Evolutionary conservation across 2,888 invertebrate species (phyloP).

Genomic region (Atrina japonica): DNA sequence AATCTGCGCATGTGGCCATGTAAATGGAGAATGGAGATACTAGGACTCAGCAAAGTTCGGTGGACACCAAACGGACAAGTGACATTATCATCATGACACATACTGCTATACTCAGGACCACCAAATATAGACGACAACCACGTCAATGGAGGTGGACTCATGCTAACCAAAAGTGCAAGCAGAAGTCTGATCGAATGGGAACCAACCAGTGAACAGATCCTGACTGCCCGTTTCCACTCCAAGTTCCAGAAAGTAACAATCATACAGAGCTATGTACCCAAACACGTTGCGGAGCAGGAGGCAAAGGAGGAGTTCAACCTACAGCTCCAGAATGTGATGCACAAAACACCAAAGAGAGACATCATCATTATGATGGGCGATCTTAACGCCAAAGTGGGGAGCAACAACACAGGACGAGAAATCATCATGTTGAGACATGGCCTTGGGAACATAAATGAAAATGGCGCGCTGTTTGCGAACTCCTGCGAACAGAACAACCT

Average conservation of each 20-base stretch:
- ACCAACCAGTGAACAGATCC: background rate
- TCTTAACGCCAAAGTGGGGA: conserved; percentile 18
- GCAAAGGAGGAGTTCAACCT: background rate
- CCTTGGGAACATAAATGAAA: conserved; percentile 9
- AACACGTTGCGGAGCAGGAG: background rate
- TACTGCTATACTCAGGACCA: no score
- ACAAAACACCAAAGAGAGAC: conserved; percentile 1
- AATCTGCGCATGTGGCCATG: no score
- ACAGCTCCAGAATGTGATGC: background rate
- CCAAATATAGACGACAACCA: no score
- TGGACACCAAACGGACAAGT: no score
- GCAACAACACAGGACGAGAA: conserved; percentile 1
- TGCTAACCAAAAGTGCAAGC: no score
- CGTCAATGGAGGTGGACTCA: no score
- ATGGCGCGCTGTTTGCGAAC: conserved; percentile 5
- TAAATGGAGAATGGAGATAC: no score
- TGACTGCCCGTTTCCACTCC: background rate
- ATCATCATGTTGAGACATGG: background rate
- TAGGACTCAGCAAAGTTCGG: no score
- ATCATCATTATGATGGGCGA: conserved; percentile 18
- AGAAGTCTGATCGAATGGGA: background rate
- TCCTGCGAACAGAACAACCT: conserved; percentile 12
- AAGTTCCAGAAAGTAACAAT: background rate
- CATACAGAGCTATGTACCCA: conserved; percentile 11
- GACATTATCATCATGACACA: no score